Percentiles rank a stretch among this genome's conserved stretches.
These are phyloP conservation scores for Penaeus indicus DNA, from an alignment of 1,140 invertebrate species.

Conservation along the genomic window DNA sequence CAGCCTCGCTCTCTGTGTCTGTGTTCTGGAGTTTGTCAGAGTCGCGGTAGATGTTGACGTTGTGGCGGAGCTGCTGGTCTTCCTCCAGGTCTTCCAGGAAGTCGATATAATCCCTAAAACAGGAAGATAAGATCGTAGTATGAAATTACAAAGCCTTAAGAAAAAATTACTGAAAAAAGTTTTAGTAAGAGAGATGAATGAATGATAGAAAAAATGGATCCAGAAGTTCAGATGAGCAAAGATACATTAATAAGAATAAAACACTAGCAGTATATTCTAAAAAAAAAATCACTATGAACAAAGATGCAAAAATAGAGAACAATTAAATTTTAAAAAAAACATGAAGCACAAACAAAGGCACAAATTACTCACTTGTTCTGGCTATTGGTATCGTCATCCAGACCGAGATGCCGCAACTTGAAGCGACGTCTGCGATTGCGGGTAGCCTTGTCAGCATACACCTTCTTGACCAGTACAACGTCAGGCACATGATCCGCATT, in stretches of 20 bases:
- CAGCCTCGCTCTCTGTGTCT: slow-evolving; percentile 77
- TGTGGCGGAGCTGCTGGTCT: slow-evolving; percentile 87
- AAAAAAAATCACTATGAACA: neutral
- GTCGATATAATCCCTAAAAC: slow-evolving; percentile 87
- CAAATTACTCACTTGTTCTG: slow-evolving; percentile 77
- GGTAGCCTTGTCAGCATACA: slow-evolving; percentile 81
- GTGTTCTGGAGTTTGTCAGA: slow-evolving; percentile 74
- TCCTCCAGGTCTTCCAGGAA: slow-evolving; percentile 99
- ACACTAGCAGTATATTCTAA: too few relatives aligned
- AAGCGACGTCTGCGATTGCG: slow-evolving; percentile 85
- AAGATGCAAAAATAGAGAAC: neutral
- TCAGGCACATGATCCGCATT: slow-evolving; percentile 83
- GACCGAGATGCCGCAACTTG: slow-evolving; percentile 89
- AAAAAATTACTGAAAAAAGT: neutral
- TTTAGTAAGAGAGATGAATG: neutral
- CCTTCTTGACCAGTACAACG: slow-evolving; percentile 94
- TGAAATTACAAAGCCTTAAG: neutral
- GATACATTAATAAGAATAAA: neutral
- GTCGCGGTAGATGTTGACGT: slow-evolving; percentile 95
- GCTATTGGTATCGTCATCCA: slow-evolving; percentile 78
- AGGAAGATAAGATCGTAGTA: slow-evolving; percentile 67
- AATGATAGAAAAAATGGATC: neutral
- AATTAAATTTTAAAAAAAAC: neutral
- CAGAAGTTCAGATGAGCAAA: neutral
- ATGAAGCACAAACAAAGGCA: neutral